These are phyloP conservation scores for Callinectes sapidus DNA, from an alignment of 2,888 invertebrate species.

Conservation along the genomic window DNA sequence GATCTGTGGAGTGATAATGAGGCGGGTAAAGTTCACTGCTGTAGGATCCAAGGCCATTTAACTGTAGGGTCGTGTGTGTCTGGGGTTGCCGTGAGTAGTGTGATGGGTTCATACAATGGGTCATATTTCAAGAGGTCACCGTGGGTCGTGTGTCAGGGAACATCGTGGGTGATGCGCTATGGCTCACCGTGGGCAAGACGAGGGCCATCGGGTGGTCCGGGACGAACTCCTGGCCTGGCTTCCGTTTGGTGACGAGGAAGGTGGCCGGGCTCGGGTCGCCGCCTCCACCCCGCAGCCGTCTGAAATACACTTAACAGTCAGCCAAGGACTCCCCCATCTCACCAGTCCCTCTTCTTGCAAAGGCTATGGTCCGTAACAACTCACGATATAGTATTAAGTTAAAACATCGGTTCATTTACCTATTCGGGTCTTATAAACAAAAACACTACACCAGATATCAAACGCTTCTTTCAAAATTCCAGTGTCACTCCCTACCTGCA, in stretches of 20 bases:
- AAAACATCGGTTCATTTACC: neutral
- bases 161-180: neutral
- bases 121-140: too few species aligned
- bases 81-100: neutral
- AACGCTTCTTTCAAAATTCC: neutral
- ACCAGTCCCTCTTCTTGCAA: neutral
- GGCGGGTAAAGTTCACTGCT: neutral
- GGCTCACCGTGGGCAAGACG: constrained; percentile 59
- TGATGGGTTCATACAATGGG: constrained; percentile 47
- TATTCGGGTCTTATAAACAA: neutral
- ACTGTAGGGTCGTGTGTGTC: neutral
- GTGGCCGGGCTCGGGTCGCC: constrained; percentile 60
- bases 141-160: neutral
- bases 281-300: constrained; percentile 32
- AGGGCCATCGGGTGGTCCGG: constrained; percentile 64
- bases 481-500: constrained; percentile 42
- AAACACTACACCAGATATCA: neutral
- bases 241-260: constrained; percentile 58
- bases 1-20: constrained; percentile 35
- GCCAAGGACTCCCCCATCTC: neutral
- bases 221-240: constrained; percentile 45
- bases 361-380: neutral
- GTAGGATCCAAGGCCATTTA: neutral
- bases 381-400: neutral
- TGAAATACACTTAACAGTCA: constrained; percentile 20